Percentiles rank a stretch among this genome's conserved stretches.
These are phyloP conservation scores for Aphrophora alni DNA, from an alignment of 2,888 invertebrate species.

Conservation along the genomic window DNA sequence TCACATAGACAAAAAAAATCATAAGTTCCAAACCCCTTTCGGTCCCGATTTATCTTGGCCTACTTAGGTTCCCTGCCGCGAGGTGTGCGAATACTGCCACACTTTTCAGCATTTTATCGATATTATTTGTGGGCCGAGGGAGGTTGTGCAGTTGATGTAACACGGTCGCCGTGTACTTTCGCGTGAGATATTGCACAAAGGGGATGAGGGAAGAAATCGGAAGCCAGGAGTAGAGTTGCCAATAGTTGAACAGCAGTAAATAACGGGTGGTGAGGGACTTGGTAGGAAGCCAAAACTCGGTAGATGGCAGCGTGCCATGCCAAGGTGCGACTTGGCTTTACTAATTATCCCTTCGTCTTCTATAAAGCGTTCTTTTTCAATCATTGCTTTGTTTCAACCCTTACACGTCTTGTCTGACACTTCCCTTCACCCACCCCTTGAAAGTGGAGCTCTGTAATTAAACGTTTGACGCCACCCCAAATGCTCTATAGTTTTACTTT, in stretches of 20 bases:
- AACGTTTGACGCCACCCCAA: neutral
- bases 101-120: neutral
- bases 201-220: neutral
- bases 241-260: neutral
- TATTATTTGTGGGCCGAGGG: neutral
- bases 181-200: neutral
- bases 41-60: too few species aligned
- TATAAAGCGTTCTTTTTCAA: slow-evolving; percentile 2
- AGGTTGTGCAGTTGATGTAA: neutral
- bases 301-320: neutral
- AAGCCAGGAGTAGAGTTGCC: slow-evolving; percentile 4
- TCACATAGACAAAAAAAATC: neutral
- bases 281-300: neutral
- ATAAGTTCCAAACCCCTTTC: too few species aligned
- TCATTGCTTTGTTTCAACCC: neutral
- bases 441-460: neutral
- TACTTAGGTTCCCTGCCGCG: too few species aligned
- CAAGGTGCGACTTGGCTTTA: neutral
- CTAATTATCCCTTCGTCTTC: neutral
- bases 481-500: neutral
- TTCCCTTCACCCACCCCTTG: too few species aligned
- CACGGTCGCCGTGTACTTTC: neutral
- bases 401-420: neutral
- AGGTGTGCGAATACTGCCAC: too few species aligned
- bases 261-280: neutral